Percentiles rank a stretch among this genome's conserved stretches.
These are phyloP conservation scores for Drosophila malerkotliana DNA, from an alignment of 1,140 invertebrate species.

Conservation along the genomic window DNA sequence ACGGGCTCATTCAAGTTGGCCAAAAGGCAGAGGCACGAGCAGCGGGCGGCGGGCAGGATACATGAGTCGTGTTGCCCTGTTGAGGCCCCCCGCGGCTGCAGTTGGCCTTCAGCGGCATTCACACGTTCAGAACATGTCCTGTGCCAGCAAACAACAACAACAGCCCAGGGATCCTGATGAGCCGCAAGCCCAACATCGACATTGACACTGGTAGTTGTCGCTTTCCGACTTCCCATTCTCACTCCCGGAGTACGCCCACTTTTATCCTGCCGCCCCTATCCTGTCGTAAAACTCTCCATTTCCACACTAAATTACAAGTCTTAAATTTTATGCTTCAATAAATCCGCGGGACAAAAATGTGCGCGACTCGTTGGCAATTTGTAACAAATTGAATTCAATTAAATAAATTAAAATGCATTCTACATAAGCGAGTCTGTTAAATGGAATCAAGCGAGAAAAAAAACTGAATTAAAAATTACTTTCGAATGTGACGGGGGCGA, in stretches of 20 bases:
- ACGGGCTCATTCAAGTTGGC: constrained; percentile 64
- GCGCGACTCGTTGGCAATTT: constrained; percentile 56
- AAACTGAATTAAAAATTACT: constrained; percentile 61
- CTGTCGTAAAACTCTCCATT: constrained; percentile 55
- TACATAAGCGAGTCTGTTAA: constrained; percentile 59
- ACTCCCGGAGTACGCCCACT: constrained; percentile 4
- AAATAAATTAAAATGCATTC: constrained; percentile 81
- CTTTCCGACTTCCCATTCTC: constrained; percentile 4
- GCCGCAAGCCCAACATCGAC: constrained; percentile 63
- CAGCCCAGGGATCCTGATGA: constrained; percentile 44
- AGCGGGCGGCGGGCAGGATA: constrained; percentile 10
- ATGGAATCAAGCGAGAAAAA: constrained; percentile 46
- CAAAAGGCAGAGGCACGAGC: constrained; percentile 27
- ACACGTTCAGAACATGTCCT: constrained; percentile 56
- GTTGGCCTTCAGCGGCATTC: constrained; percentile 65
- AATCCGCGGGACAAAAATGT: constrained; percentile 50
- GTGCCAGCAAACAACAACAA: constrained; percentile 40
- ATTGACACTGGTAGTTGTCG: constrained; percentile 67
- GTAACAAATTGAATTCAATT: constrained; percentile 77
- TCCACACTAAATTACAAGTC: constrained; percentile 69
- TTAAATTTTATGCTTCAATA: constrained; percentile 79
- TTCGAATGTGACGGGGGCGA: constrained; percentile 37
- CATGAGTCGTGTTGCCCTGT: constrained; percentile 13
- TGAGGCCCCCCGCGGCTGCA: constrained; percentile 59
- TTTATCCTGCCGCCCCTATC: constrained; percentile 1